Evolutionary conservation across 2,113 vertebrate genomes (phyloP).

Genomic region (Trochalopteron elliotii): DNA sequence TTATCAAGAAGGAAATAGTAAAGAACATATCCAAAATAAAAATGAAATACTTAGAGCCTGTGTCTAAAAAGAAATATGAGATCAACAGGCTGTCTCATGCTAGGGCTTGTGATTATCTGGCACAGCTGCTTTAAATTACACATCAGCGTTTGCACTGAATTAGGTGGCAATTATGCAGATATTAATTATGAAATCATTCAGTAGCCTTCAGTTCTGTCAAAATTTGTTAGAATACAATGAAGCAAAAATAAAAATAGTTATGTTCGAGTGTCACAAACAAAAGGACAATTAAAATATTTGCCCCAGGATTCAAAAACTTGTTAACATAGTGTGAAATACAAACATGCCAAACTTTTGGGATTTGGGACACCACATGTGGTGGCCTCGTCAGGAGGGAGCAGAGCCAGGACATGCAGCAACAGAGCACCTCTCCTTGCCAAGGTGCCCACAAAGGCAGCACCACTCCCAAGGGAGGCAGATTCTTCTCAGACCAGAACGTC

Average conservation of each 20-base stretch:
- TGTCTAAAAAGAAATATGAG: background rate
- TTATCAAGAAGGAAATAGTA: background rate
- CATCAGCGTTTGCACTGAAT: background rate
- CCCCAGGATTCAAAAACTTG: background rate
- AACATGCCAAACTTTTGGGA: background rate
- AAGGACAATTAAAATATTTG: background rate
- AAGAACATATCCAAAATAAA: background rate
- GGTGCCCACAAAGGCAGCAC: accelerated
- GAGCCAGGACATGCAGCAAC: accelerated
- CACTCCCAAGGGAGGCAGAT: background rate
- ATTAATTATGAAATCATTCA: constrained; percentile 47
- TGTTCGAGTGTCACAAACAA: background rate
- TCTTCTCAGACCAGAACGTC: background rate
- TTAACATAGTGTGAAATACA: background rate
- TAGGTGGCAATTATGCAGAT: constrained; percentile 42
- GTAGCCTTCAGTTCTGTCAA: constrained; percentile 19
- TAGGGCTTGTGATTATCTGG: constrained; percentile 35
- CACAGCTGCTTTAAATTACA: constrained; percentile 50
- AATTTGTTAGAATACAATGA: constrained; percentile 18
- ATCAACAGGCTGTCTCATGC: constrained; percentile 36
- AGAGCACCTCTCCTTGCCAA: background rate
- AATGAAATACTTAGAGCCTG: background rate
- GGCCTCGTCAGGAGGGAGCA: background rate
- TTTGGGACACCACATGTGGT: accelerated
- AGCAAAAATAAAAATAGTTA: background rate